phyloP scores from a whole-genome alignment of 2,113 vertebrate genomes.

The Myiagra hebetior region DNA sequence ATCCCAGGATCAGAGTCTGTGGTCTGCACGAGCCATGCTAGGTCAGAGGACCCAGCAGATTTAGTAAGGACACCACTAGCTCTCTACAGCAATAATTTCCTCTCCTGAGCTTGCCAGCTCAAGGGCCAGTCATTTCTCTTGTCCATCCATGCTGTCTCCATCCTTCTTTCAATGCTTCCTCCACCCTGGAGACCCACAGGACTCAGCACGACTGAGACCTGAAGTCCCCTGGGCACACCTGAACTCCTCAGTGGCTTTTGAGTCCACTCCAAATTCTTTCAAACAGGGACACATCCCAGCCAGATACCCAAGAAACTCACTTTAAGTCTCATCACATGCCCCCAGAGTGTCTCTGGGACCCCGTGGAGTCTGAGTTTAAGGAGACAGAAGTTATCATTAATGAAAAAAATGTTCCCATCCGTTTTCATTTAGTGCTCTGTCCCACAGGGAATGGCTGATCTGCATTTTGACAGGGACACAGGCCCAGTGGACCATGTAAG shows the following conservation, averaged over 20 bases:
- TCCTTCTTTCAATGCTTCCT: not conserved
- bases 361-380: not conserved
- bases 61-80: not conserved
- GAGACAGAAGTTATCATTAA: not conserved
- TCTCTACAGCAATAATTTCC: not conserved
- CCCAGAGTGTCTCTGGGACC: not conserved
- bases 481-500: slow-evolving; percentile 34
- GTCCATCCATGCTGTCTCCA: not conserved
- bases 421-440: not conserved
- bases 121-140: not conserved
- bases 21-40: not conserved
- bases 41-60: not conserved
- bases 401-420: not conserved
- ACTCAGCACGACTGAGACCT: not conserved
- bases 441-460: not conserved
- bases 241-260: not conserved
- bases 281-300: not conserved
- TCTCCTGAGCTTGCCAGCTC: not conserved
- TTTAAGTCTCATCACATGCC: not conserved
- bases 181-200: not conserved
- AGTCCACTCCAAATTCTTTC: not conserved
- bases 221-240: not conserved
- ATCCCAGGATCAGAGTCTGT: fast-evolving
- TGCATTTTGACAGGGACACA: slow-evolving; percentile 40
- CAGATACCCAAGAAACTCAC: not conserved